phyloP scores from a whole-genome alignment of 2,113 vertebrate species.

The pig (Sus scrofa) region DNA sequence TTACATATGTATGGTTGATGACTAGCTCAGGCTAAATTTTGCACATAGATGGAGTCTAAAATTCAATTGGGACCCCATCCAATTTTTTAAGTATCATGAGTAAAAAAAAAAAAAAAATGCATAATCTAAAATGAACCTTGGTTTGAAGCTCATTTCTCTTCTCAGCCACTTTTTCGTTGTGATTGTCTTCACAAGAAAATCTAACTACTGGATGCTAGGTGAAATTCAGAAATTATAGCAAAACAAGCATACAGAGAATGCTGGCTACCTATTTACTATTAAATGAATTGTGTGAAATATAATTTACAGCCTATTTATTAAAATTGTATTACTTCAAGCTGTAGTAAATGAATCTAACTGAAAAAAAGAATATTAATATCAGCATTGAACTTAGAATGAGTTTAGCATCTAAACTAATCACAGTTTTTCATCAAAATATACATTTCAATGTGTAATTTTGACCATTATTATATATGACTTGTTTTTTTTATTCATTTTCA shows the following conservation, averaged over 20 bases:
- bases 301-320: neutral
- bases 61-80: conserved; percentile 82
- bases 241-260: neutral
- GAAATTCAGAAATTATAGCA: conserved; percentile 32
- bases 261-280: neutral
- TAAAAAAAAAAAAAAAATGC: conserved; percentile 79
- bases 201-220: neutral
- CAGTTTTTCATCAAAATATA: neutral
- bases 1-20: conserved; percentile 86
- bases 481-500: neutral
- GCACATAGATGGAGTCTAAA: conserved; percentile 82
- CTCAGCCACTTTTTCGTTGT: conserved; percentile 71
- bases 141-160: conserved; percentile 72
- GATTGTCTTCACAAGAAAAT: conserved; percentile 56
- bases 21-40: conserved; percentile 84
- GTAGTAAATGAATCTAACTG: neutral
- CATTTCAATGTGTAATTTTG: neutral
- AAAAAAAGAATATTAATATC: neutral
- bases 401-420: neutral
- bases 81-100: conserved; percentile 83
- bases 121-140: conserved; percentile 71
- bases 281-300: neutral
- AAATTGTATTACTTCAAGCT: conserved; percentile 53
- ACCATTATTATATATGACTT: neutral
- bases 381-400: neutral